A percentile compares a stretch with the other conserved stretches of the same genome.
Evolutionary conservation across 2,113 vertebrate species (phyloP).

Genomic region (Caretta caretta): DNA sequence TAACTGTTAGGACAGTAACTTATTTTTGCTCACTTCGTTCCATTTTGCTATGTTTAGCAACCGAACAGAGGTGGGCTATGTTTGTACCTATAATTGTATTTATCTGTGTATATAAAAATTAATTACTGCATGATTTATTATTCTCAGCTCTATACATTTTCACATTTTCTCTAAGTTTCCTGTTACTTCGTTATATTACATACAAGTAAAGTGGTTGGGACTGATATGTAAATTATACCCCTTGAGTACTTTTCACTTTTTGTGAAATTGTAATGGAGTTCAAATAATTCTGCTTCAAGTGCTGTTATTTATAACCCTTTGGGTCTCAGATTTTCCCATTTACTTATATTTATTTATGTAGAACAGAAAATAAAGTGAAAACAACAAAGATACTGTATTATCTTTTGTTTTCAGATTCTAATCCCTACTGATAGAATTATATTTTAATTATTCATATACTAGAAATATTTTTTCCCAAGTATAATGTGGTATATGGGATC

Average conservation of each 20-base stretch:
- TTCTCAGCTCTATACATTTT: neutral
- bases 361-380: neutral
- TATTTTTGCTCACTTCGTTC: neutral
- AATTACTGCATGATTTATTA: neutral
- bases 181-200: neutral
- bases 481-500: neutral
- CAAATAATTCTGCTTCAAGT: neutral
- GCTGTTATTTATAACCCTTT: neutral
- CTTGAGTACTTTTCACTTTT: conserved; percentile 4
- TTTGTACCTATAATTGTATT: neutral
- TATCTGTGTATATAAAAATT: neutral
- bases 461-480: neutral
- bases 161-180: neutral
- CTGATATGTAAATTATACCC: neutral
- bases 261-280: conserved; percentile 10
- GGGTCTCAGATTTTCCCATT: neutral
- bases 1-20: neutral
- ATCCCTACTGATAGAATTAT: neutral
- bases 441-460: neutral
- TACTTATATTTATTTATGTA: neutral
- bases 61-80: neutral
- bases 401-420: neutral
- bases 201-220: neutral
- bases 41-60: neutral
- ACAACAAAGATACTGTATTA: neutral